Evolutionary conservation across 1,140 invertebrate genomes (phyloP).

Genomic region (Hypsibius dujardini): DNA sequence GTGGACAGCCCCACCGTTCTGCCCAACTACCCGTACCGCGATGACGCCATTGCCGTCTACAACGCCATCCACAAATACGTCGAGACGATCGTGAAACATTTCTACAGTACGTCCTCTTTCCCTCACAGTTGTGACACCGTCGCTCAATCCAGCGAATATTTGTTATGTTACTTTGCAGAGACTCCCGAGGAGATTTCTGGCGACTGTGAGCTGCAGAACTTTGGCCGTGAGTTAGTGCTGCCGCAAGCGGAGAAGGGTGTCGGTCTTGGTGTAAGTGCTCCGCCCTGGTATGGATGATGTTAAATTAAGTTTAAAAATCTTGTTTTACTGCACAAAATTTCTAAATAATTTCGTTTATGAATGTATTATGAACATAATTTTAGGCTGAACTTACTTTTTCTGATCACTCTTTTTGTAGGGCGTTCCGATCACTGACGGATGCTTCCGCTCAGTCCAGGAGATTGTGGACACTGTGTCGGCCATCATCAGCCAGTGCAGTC

Average conservation of each 20-base stretch:
- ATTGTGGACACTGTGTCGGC: conserved; percentile 30
- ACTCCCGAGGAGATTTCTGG: conserved; percentile 30
- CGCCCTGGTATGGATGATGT: too few relatives aligned
- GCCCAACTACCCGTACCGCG: conserved; percentile 37
- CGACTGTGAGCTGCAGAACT: conserved; percentile 34
- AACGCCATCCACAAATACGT: conserved; percentile 34
- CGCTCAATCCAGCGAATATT: background rate
- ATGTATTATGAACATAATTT: background rate
- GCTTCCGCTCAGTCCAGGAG: conserved; percentile 30
- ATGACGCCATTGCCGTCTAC: conserved; percentile 35
- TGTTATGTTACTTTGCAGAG: conserved; percentile 28
- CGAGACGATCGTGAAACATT: conserved; percentile 31
- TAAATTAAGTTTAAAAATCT: too few relatives aligned
- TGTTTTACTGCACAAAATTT: too few relatives aligned
- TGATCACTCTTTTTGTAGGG: conserved; percentile 23
- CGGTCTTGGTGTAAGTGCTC: conserved; percentile 26
- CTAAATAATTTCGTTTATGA: too few relatives aligned
- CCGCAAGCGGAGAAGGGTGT: conserved; percentile 29
- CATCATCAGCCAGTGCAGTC: conserved; percentile 36
- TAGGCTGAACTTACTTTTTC: background rate
- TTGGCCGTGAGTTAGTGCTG: conserved; percentile 32
- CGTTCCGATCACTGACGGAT: conserved; percentile 28
- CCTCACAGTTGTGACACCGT: background rate
- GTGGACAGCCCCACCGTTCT: too few relatives aligned
- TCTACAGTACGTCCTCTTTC: conserved; percentile 30